These are phyloP conservation scores for Drosophila recens DNA, from an alignment of 2,888 invertebrate species.

Conservation along the genomic window DNA sequence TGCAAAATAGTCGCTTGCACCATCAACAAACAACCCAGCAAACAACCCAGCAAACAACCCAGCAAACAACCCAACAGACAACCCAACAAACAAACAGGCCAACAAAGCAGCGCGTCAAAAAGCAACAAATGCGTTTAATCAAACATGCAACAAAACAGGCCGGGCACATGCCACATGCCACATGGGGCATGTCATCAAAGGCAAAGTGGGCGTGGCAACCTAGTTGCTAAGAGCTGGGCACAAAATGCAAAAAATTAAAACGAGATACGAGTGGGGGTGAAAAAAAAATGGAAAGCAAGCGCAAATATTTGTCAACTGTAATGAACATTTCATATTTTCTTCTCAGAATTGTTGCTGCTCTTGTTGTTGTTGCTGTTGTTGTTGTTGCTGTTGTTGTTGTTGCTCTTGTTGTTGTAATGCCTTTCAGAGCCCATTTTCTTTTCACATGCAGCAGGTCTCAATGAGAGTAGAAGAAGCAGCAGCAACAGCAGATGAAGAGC, in stretches of 20 bases:
- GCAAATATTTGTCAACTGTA: constrained; percentile 81
- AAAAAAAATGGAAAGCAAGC: constrained; percentile 59
- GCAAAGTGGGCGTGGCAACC: constrained; percentile 45
- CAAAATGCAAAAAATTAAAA: constrained; percentile 56
- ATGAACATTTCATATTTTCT: constrained; percentile 79
- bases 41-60: constrained; percentile 19
- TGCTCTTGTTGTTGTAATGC: too few species aligned
- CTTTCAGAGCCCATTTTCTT: constrained; percentile 75
- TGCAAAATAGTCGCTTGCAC: constrained; percentile 45
- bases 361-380: constrained; percentile 14
- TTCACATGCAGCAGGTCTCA: constrained; percentile 68
- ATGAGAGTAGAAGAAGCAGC: constrained; percentile 39
- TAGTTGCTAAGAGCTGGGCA: constrained; percentile 63
- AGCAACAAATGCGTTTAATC: constrained; percentile 81
- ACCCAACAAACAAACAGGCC: constrained; percentile 25
- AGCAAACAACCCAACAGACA: constrained; percentile 5
- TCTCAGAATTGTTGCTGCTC: constrained; percentile 32
- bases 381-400: too few species aligned
- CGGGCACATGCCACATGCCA: constrained; percentile 1
- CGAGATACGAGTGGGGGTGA: constrained; percentile 5
- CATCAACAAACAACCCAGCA: constrained; percentile 33
- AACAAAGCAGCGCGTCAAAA: constrained; percentile 68
- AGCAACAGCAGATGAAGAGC: constrained; percentile 19
- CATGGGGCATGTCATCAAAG: constrained; percentile 34
- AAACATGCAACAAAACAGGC: constrained; percentile 62